phyloP scores from a whole-genome alignment of 1,140 invertebrate genomes.

The Mercenaria mercenaria region DNA sequence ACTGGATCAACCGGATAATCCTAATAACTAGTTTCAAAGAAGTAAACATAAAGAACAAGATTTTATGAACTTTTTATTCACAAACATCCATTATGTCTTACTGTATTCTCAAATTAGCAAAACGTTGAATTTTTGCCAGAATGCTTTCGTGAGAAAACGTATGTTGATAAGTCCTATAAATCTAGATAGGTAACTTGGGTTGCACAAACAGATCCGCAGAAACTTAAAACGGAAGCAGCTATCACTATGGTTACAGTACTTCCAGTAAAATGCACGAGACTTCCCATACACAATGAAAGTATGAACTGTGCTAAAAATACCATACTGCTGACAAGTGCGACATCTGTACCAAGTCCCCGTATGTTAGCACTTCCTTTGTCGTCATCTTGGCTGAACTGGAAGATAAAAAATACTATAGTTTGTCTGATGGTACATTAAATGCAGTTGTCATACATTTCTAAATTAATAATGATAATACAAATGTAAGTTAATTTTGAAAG shows the following conservation, averaged over 20 bases:
- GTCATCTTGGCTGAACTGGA: constrained; percentile 53
- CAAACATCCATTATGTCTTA: too few relatives aligned
- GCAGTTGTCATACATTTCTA: too few relatives aligned
- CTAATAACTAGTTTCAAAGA: too few relatives aligned
- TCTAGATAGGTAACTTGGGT: constrained; percentile 96
- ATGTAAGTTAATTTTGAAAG: too few relatives aligned
- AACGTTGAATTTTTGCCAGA: too few relatives aligned
- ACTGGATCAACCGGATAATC: too few relatives aligned
- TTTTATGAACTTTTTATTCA: too few relatives aligned
- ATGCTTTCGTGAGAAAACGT: too few relatives aligned
- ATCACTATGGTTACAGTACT: constrained; percentile 93
- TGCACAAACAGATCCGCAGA: constrained; percentile 93
- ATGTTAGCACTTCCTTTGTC: constrained; percentile 78
- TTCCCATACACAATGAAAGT: constrained; percentile 94
- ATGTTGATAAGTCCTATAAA: constrained; percentile 86
- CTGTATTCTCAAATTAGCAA: too few relatives aligned
- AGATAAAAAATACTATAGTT: constrained; percentile 1
- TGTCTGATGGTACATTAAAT: too few relatives aligned
- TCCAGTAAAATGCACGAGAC: constrained; percentile 91
- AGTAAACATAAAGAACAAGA: too few relatives aligned
- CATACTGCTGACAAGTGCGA: constrained; percentile 97
- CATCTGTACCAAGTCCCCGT: constrained; percentile 97
- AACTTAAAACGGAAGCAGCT: constrained; percentile 93
- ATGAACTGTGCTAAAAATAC: constrained; percentile 98
- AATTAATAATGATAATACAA: too few relatives aligned